Evolutionary conservation across 2,113 vertebrate species (phyloP).

Genomic region (Sinocyclocheilus rhinocerous): DNA sequence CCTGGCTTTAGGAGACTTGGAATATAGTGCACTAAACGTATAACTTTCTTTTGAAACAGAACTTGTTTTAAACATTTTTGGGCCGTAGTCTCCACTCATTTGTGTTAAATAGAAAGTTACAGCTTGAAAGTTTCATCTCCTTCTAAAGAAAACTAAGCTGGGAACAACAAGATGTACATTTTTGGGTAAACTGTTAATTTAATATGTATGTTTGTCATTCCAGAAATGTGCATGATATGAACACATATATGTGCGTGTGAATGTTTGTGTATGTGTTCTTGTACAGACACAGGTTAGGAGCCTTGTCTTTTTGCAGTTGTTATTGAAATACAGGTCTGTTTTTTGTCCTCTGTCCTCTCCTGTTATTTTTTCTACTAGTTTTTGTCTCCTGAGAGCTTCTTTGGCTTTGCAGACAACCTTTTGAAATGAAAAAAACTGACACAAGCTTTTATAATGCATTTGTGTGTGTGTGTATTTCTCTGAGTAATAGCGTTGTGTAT

Average conservation of each 20-base stretch:
- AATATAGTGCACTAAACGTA: background rate
- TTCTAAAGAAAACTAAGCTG: background rate
- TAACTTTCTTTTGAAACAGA: background rate
- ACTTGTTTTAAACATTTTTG: background rate
- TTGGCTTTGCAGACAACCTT: conserved; percentile 29
- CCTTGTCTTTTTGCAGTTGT: conserved; percentile 10
- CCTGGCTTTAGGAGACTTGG: background rate
- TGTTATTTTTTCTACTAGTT: conserved; percentile 12
- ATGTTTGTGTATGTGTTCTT: background rate
- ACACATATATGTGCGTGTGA: background rate
- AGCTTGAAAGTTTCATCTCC: background rate
- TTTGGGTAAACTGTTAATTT: background rate
- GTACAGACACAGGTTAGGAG: background rate
- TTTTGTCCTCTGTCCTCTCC: background rate
- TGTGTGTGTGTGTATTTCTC: conserved; percentile 12
- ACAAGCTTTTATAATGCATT: conserved; percentile 33
- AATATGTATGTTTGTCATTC: background rate
- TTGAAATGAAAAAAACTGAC: conserved; percentile 33
- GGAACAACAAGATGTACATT: background rate
- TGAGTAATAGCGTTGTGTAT: conserved; percentile 14
- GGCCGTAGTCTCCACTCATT: background rate
- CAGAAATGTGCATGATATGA: background rate
- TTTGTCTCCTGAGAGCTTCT: conserved; percentile 13
- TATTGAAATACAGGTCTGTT: conserved; percentile 9
- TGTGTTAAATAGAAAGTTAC: background rate